These are phyloP conservation scores for Scaptomyza pallida DNA, from an alignment of 1,140 invertebrate genomes.

Conservation along the genomic window DNA sequence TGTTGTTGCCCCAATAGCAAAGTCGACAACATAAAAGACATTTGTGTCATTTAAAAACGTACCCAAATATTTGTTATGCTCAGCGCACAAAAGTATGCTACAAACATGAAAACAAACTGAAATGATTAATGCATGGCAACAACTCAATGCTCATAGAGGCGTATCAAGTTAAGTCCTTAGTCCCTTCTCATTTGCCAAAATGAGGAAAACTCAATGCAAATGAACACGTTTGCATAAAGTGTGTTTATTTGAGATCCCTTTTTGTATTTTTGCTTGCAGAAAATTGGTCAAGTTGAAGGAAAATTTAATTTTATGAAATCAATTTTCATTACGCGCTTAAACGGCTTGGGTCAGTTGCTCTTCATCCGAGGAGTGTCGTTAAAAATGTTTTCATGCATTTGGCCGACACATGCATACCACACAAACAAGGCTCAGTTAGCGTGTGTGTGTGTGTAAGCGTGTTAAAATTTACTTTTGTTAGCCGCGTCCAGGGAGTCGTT, in stretches of 20 bases:
- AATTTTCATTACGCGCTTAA: constrained; percentile 68
- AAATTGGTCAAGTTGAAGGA: constrained; percentile 40
- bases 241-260: constrained; percentile 14
- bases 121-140: constrained; percentile 51
- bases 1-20: constrained; percentile 13
- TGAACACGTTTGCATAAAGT: not conserved
- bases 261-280: not conserved
- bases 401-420: not conserved
- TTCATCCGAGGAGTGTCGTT: constrained; percentile 29
- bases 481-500: constrained; percentile 68
- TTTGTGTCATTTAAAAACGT: constrained; percentile 30
- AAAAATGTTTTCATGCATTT: constrained; percentile 37
- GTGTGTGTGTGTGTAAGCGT: constrained; percentile 3
- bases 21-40: constrained; percentile 28
- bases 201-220: not conserved
- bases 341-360: constrained; percentile 36
- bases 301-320: constrained; percentile 58
- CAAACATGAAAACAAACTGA: constrained; percentile 15
- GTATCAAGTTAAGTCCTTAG: not conserved
- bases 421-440: too few relatives aligned
- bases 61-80: constrained; percentile 28
- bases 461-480: constrained; percentile 34
- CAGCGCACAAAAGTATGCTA: constrained; percentile 27
- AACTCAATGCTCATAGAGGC: constrained; percentile 8
- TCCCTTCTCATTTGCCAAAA: constrained; percentile 13